Percentiles rank a stretch among this genome's conserved stretches.
These are phyloP conservation scores for Pao palembangensis DNA, from an alignment of 2,113 vertebrate genomes.

Conservation along the genomic window DNA sequence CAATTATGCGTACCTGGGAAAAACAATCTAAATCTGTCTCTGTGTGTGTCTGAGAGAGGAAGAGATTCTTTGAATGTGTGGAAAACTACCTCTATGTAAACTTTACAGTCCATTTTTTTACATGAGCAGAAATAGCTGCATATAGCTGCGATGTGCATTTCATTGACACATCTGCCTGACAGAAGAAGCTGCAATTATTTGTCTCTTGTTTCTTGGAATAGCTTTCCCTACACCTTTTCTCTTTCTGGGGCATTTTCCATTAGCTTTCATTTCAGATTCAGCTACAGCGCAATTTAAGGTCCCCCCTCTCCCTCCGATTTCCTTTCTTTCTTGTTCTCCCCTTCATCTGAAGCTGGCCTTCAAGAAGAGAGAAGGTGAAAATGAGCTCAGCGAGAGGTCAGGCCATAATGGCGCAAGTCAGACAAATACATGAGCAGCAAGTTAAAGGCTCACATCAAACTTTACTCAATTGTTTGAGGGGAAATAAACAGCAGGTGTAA, in stretches of 20 bases:
- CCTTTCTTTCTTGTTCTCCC: constrained; percentile 18
- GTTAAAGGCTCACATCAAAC: constrained; percentile 28
- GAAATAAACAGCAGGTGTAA: constrained; percentile 29
- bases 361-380: constrained; percentile 52
- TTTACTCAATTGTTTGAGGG: constrained; percentile 42
- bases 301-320: constrained; percentile 32
- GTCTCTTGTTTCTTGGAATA: constrained; percentile 1
- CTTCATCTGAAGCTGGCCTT: constrained; percentile 44
- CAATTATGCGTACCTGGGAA: constrained; percentile 1
- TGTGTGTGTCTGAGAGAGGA: background rate
- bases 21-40: constrained; percentile 16
- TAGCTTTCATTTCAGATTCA: constrained; percentile 1
- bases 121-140: constrained; percentile 26
- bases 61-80: no score
- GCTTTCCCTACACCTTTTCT: constrained; percentile 12
- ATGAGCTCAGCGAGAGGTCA: constrained; percentile 50
- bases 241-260: background rate
- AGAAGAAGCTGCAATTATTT: constrained; percentile 14
- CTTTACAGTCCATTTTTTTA: constrained; percentile 32
- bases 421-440: constrained; percentile 28
- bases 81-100: constrained; percentile 24
- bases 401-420: constrained; percentile 9
- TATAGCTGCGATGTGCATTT: constrained; percentile 9
- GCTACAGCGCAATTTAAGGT: background rate
- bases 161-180: background rate